These are phyloP conservation scores for Physocephala rufipes DNA, from an alignment of 2,888 invertebrate genomes.

Conservation along the genomic window DNA sequence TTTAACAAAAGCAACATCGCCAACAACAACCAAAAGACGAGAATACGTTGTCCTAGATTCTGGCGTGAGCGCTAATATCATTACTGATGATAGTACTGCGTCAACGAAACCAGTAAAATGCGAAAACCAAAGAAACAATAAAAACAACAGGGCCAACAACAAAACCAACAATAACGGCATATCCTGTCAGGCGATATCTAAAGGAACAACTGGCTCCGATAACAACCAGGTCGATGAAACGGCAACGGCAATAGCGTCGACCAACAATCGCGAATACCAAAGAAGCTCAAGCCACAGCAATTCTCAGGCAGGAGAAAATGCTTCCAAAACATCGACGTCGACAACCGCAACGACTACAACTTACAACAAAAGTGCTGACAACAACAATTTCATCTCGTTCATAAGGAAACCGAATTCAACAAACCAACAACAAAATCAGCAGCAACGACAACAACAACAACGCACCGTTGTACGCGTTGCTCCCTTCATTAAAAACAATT, in stretches of 20 bases:
- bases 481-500: constrained; percentile 62
- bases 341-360: neutral
- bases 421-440: neutral
- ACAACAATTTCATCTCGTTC: constrained; percentile 29
- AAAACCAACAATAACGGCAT: constrained; percentile 34
- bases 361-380: constrained; percentile 18
- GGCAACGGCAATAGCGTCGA: constrained; percentile 24
- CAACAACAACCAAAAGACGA: constrained; percentile 6
- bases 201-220: constrained; percentile 12
- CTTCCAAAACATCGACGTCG: constrained; percentile 16
- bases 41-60: neutral
- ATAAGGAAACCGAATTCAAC: constrained; percentile 21
- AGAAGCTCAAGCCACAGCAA: constrained; percentile 1
- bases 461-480: constrained; percentile 68
- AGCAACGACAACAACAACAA: constrained; percentile 30
- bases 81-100: constrained; percentile 13
- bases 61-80: constrained; percentile 14
- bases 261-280: neutral
- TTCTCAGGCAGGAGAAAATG: neutral
- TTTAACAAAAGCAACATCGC: constrained; percentile 13
- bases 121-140: constrained; percentile 25
- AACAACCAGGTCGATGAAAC: constrained; percentile 39
- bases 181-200: neutral
- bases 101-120: constrained; percentile 7
- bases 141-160: constrained; percentile 15